These are phyloP conservation scores for Lithobates pipiens DNA, from an alignment of 2,797 vertebrate species.

Conservation along the genomic window DNA sequence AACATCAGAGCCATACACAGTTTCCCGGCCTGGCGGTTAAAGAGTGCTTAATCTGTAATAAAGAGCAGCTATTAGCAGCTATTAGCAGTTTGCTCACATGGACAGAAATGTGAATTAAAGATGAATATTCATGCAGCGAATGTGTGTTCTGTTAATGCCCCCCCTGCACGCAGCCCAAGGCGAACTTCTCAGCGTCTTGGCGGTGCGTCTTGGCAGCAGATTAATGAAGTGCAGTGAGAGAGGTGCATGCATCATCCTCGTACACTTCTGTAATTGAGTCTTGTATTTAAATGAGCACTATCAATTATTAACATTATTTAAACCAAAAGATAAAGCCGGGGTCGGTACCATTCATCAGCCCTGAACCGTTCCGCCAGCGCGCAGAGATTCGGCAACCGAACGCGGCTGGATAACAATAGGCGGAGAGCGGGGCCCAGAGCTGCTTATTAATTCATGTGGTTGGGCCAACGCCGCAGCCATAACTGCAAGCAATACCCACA, in stretches of 20 bases:
- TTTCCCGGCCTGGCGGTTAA: not conserved
- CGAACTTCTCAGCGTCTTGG: slow-evolving; percentile 17
- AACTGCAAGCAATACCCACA: not conserved
- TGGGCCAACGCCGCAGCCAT: slow-evolving; percentile 20
- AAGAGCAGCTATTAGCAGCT: not conserved
- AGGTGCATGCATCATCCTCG: slow-evolving; percentile 43
- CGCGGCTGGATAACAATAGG: slow-evolving; percentile 24
- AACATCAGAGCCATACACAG: too few species aligned
- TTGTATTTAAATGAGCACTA: slow-evolving; percentile 59
- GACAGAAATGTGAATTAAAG: slow-evolving; percentile 19
- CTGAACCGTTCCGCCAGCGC: slow-evolving; percentile 17
- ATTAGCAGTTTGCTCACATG: slow-evolving; percentile 15
- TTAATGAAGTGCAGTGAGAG: slow-evolving; percentile 15
- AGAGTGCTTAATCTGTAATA: not conserved
- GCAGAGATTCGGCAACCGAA: not conserved
- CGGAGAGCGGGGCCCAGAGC: slow-evolving; percentile 13
- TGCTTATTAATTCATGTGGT: slow-evolving; percentile 50
- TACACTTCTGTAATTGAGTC: slow-evolving; percentile 53
- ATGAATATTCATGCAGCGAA: slow-evolving; percentile 38
- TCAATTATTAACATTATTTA: slow-evolving; percentile 62
- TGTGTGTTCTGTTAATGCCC: slow-evolving; percentile 19
- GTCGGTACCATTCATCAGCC: slow-evolving; percentile 32
- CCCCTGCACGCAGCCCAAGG: slow-evolving; percentile 21
- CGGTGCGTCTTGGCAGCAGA: slow-evolving; percentile 4
- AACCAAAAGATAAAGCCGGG: slow-evolving; percentile 52